Evolutionary conservation across 2,113 vertebrate genomes (phyloP), one percentile per base, ranked within the genome.

Genomic region (Phoenicopterus ruber): DNA sequence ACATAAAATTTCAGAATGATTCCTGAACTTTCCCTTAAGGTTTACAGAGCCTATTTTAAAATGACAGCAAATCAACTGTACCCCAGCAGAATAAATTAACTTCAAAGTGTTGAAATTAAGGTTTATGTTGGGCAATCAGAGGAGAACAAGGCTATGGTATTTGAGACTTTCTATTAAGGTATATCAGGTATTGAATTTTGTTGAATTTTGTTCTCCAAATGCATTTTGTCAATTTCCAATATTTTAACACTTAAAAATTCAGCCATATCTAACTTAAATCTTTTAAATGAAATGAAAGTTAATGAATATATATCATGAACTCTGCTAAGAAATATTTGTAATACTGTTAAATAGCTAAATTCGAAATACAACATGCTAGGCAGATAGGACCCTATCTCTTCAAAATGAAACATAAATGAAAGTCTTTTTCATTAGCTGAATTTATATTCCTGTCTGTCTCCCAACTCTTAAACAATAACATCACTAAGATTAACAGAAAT

Each of bases 81-180:
- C 18, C 52, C 40, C 42, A 73, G 13, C 17, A 81, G 66, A 95
- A 96, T 71, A 16, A 69, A 96, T 50, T 77, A 81, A 85, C n/a
- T 95, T 94, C 54, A 94, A 87, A 91, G 92, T 79, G 36, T 18
- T 93, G 79, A 86, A 96, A 93, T 94, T 86, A 95, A 94, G 82
- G 79, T 89, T 72, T 82, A 13, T 82, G 50, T 78, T 38, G 22
- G 38, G 44, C 63, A 82, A 91, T 94, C 40, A 82, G 26, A 46
- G 81, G 77, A 71, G 40, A 88, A 90, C 71, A 86, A 82, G 49
- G 46, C 46, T 82, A 19, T 26, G 28, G 3, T 42, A 32, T 29
- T 72, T 71, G 29, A 44, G 7, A 25, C 31, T 12, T 84, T 57
- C 44, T 85, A 29, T 88, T 38, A 93, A 82, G 34, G 15, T 38